Evolutionary conservation across 2,113 vertebrate genomes (phyloP), one percentile per base, ranked within the genome.

Genomic region (Pterocles burchelli): DNA sequence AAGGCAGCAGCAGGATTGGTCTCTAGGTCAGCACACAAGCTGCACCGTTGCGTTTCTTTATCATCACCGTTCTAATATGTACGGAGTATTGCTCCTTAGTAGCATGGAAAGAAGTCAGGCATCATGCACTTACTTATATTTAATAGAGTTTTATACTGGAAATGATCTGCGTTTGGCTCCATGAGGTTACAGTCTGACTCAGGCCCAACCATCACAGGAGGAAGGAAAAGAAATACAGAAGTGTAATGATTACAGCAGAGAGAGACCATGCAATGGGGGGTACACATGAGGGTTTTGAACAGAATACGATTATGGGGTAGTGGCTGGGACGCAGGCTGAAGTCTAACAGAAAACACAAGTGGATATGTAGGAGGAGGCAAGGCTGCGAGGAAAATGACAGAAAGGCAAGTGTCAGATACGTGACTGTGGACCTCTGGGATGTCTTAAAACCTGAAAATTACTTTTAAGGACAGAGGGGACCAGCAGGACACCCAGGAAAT

Each of bases 11-110:
- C 5, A 29, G 58, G 5, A 4, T n/a, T 81, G 86, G 45, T 75
- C 92, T 88, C 48, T 5, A 33, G 68, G 54, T 63, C 94, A 90
- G 89, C 82, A 86, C 51, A 62, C 79, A n/a, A 74, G 55, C 75
- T 46, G 73, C 29, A 61, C 34, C 46, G 5, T 4, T 0, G 7
- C 4, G 55, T 6, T 46, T 6, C 83, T 63, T 5, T 13, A 41
- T 45, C 76, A 77, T 13, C 75, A 21, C 74, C 4, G 9, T 8
- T 52, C 52, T 33, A 7, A 63, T 2, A 25, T 2, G 1, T 3
- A 49, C 0, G 12, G 43, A 54, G n/a, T 1, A 0, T 1, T 29
- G 48, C n/a, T 85, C 52, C 74, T 55, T 7, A 18, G 55, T 31
- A 26, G 76, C 36, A 5, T 45, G 7, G 72, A 43, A 38, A 43